Evolutionary conservation across 2,797 vertebrate species (phyloP), one percentile per base, ranked within the genome.

Genomic region (Gouania willdenowi): DNA sequence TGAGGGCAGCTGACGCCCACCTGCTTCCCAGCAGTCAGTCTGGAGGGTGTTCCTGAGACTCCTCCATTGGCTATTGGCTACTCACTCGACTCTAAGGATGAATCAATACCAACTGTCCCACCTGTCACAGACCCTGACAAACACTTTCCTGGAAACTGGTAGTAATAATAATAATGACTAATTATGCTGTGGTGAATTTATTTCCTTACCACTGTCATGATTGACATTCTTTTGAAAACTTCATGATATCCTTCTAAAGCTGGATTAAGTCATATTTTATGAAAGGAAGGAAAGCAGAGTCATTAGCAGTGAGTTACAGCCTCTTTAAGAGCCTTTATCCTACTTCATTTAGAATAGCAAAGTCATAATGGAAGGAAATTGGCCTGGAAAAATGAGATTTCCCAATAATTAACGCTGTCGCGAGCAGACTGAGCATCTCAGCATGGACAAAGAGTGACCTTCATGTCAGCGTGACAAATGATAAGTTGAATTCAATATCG

Each of bases 1-100:
- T 75, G 73, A 77, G 60, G 74, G 71, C 85, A 87, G 86, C 87
- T 88, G 86, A 87, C 73, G 53, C 63, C 77, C 85, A 87, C 83
- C 84, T 89, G 87, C 85, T 85, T 66, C 72, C 75, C 75, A 78
- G 75, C 83, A 76, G 76, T 75, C 68, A 52, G 59, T 76, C 76
- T 71, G 44, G 57, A 72, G 73, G 78, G 65, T 57, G 68, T 66
- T 73, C 54, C 67, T 63, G 49, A 71, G 72, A n/a, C 65, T 60
- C 41, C 35, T 46, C 34, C 52, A 54, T 66, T 8, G 23, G 52
- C 64, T 54, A 64, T 71, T 66, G 66, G 64, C 70, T 36, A 40
- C 57, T 62, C 67, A 55, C 55, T 26, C 38, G 1, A 22, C 45
- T 66, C 42, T 34, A 29, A 14, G 27, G 53, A 71, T 59, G 71